These are phyloP conservation scores for Phrynocephalus versicolor DNA, from an alignment of 2,113 vertebrate genomes.

Conservation along the genomic window DNA sequence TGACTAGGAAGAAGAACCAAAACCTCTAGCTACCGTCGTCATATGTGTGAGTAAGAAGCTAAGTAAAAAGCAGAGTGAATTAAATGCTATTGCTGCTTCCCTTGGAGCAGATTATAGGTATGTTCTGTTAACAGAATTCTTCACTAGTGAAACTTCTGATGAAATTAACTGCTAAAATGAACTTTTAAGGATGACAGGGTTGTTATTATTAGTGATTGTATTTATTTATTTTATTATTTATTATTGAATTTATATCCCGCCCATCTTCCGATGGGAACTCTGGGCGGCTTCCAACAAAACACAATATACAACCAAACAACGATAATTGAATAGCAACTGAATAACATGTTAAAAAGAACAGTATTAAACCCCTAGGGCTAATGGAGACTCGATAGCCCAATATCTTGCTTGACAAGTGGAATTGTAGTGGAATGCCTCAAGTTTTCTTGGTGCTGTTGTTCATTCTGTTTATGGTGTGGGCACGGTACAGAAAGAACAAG, in stretches of 20 bases:
- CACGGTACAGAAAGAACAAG: not conserved
- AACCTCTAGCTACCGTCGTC: slow-evolving; percentile 73
- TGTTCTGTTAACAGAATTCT: not conserved
- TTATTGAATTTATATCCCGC: too few relatives aligned
- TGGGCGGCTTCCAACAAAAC: too few relatives aligned
- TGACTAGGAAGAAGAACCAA: slow-evolving; percentile 69
- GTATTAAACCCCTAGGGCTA: too few relatives aligned
- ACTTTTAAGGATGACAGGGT: not conserved
- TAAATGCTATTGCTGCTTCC: slow-evolving; percentile 89
- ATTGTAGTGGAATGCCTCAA: not conserved
- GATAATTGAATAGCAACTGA: too few relatives aligned
- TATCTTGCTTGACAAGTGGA: too few relatives aligned
- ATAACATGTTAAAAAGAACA: too few relatives aligned
- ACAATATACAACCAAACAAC: too few relatives aligned
- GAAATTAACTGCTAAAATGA: too few relatives aligned
- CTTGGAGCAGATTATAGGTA: slow-evolving; percentile 97
- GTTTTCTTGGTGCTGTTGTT: not conserved
- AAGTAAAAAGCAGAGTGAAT: slow-evolving; percentile 88
- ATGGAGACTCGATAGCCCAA: too few relatives aligned
- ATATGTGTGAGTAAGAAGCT: slow-evolving; percentile 95
- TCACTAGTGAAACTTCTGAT: not conserved
- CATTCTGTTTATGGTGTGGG: too few relatives aligned
- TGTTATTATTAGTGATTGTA: not conserved
- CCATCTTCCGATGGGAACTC: too few relatives aligned
- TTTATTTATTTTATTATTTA: too few relatives aligned